Evolutionary conservation across 2,888 invertebrate genomes (phyloP).

Genomic region (Tubulanus polymorphus): DNA sequence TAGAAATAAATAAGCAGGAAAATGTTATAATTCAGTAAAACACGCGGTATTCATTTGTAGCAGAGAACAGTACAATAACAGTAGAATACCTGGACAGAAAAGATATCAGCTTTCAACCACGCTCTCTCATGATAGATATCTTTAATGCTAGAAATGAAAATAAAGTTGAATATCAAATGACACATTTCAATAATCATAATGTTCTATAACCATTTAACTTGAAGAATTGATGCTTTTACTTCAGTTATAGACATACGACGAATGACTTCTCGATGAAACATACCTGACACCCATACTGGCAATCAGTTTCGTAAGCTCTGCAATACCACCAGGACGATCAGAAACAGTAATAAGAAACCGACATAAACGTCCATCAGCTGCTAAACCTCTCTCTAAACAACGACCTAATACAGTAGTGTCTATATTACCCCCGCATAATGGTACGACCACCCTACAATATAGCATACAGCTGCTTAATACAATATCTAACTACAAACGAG

Average conservation of each 20-base stretch:
- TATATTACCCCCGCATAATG: conserved; percentile 80
- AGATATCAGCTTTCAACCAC: conserved; percentile 87
- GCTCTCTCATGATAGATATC: conserved; percentile 95
- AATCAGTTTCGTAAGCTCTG: conserved; percentile 75
- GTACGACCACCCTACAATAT: conserved; percentile 70
- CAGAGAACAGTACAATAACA: not conserved
- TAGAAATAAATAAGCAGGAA: conserved; percentile 50
- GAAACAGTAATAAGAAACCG: conserved; percentile 64
- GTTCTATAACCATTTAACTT: not conserved
- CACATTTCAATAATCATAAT: not conserved
- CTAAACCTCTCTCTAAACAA: conserved; percentile 81
- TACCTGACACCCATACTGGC: conserved; percentile 68
- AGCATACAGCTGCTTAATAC: not conserved
- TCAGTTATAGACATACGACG: not conserved
- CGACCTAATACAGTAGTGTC: conserved; percentile 86
- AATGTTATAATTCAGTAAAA: conserved; percentile 3
- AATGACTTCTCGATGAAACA: not conserved
- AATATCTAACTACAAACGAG: not conserved
- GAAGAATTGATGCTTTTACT: not conserved
- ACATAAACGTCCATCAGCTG: conserved; percentile 71
- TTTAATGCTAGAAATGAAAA: conserved; percentile 63
- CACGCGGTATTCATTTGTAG: not conserved
- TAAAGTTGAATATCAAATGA: conserved; percentile 1
- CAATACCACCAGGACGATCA: conserved; percentile 83
- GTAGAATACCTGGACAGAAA: conserved; percentile 55